Evolutionary conservation across 2,888 invertebrate genomes (phyloP).

Genomic region (Nomada lathburiana): DNA sequence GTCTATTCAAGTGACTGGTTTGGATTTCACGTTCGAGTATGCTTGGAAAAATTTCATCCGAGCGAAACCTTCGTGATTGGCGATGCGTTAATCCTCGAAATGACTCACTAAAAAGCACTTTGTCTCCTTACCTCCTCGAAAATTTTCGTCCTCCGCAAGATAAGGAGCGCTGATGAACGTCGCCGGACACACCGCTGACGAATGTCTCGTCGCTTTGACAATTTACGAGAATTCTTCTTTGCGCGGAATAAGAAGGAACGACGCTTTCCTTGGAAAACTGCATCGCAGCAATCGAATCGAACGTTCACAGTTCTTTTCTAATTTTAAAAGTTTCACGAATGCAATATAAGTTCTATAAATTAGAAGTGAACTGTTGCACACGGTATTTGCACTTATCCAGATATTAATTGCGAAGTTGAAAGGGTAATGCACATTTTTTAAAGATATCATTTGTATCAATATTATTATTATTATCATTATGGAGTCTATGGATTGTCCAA

Average conservation of each 20-base stretch:
- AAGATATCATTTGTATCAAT: too few species aligned
- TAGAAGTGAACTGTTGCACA: neutral
- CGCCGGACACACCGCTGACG: conserved; percentile 48
- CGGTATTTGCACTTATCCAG: neutral
- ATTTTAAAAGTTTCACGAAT: neutral
- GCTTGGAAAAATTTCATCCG: conserved; percentile 71
- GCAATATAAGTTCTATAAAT: neutral
- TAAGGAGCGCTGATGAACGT: conserved; percentile 63
- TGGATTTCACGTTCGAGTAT: conserved; percentile 62
- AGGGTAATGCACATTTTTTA: too few species aligned
- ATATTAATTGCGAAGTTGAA: neutral
- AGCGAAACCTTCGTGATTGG: conserved; percentile 68
- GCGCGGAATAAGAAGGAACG: conserved; percentile 14
- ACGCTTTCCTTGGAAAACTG: neutral
- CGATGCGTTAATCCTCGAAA: conserved; percentile 77
- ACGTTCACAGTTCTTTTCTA: neutral
- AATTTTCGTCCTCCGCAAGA: conserved; percentile 61
- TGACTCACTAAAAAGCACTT: conserved; percentile 75
- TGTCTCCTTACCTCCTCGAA: conserved; percentile 64
- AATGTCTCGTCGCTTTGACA: conserved; percentile 61
- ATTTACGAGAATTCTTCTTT: conserved; percentile 53
- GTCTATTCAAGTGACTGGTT: conserved; percentile 32
- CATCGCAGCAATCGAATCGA: conserved; percentile 19
- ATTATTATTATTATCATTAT: too few species aligned
- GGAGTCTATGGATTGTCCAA: too few species aligned